Base-by-base conservation (phyloP, 2,888 invertebrate genomes). In the Hesperia comma region DNA sequence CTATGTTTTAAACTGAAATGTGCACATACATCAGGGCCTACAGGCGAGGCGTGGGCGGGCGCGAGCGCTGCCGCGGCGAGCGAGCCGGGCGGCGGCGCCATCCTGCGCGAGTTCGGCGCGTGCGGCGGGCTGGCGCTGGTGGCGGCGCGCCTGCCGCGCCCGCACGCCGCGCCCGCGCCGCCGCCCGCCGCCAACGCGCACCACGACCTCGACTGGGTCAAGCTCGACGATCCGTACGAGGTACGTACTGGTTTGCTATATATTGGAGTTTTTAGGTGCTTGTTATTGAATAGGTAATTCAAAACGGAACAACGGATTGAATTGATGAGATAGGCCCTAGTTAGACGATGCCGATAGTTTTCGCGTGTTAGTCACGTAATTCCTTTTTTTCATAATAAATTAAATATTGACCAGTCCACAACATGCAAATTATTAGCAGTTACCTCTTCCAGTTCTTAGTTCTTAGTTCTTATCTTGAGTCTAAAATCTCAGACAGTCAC, bases 41-140 rank as follows among this genome's bases (percentile, higher is more conserved):
- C 68, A 55, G 41, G 82, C 0, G 82, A 83, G 2, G 76, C 72
- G 51, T 84, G 84, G 85, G 81, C 83, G 17, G 74, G 73, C 51
- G 46, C 61, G 95, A 96, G 72, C 98, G 41, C 14, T 5, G 43
- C 15, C 17, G 98, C 88, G 97, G 97, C 62, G 94, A 95, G 67
- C 43, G 66, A 37, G 70, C 60, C 69, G 63, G 73, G 72, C 33
- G 74, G 78, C 56, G 78, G 81, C 53, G 80, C 76, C 7, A 79
- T 97, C 62, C 92, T 98, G 77, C 96, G 97, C 79, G 96, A 97
- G 75, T 98, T 99, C 90, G 97, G 98, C 61, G 95, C 95, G 70
- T 95, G 96, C 74, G 98, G 98, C 67, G 98, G 98, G 1, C 93
- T 99, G 67, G 97, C 97, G 14, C 93, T 98, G 68, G 92, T 99